Conservation (phyloP, 2,888 invertebrate genomes). For the Epinotia ramella region DNA sequence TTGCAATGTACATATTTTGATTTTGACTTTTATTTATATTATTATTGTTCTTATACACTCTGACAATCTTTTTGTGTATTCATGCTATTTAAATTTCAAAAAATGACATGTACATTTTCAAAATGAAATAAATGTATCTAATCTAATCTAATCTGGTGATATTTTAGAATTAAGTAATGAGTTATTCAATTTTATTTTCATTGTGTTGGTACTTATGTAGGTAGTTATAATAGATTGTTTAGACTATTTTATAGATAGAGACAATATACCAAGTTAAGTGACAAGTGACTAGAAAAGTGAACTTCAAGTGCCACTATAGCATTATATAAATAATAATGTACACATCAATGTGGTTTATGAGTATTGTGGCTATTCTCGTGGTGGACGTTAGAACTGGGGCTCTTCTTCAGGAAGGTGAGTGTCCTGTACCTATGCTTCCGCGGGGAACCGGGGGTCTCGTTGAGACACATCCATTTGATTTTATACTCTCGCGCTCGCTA, state of each 20-base stretch:
- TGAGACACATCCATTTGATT: not conserved
- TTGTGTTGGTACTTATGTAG: too few relatives aligned
- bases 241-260: not conserved
- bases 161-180: too few relatives aligned
- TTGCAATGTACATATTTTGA: too few relatives aligned
- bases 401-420: conserved; percentile 66
- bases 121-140: too few relatives aligned
- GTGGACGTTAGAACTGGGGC: conserved; percentile 70
- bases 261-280: conserved; percentile 3
- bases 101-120: too few relatives aligned
- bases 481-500: not conserved
- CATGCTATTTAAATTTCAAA: too few relatives aligned
- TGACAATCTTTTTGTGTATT: too few relatives aligned
- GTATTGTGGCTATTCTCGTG: conserved; percentile 63
- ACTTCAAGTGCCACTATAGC: not conserved
- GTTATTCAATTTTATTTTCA: too few relatives aligned
- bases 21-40: too few relatives aligned
- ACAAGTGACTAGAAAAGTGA: conserved; percentile 15
- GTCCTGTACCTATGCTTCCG: not conserved
- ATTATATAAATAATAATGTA: conserved; percentile 55
- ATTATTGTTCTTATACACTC: too few relatives aligned
- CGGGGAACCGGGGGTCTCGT: too few relatives aligned
- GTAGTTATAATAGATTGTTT: not conserved
- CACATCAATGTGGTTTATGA: conserved; percentile 67
- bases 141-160: too few relatives aligned